Conservation (phyloP, 2,888 invertebrate species). For the Gryllus longicercus region DNA sequence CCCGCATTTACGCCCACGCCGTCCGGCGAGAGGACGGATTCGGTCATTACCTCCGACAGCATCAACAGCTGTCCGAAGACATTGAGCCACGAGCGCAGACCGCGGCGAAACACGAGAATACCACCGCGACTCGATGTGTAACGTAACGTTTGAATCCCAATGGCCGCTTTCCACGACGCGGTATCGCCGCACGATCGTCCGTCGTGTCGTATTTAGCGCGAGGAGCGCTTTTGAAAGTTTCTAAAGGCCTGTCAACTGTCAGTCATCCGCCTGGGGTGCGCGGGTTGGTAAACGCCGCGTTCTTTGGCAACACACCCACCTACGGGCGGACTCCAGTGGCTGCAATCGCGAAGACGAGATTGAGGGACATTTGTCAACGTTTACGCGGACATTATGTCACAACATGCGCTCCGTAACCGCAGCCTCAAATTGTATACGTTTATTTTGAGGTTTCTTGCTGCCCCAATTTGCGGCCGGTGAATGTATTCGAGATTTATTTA, state of each 20-base stretch:
- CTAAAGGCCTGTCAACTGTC: slow-evolving; percentile 17
- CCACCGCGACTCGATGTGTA: not conserved
- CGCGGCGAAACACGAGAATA: not conserved
- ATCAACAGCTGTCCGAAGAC: not conserved
- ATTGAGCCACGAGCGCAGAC: not conserved
- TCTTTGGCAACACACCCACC: too few species aligned
- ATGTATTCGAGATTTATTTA: too few species aligned
- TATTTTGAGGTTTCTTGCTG: too few species aligned
- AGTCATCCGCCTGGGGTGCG: not conserved
- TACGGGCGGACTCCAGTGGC: too few species aligned
- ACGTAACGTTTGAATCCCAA: not conserved
- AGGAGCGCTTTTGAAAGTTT: not conserved
- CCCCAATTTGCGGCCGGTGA: too few species aligned
- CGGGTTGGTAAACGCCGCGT: too few species aligned
- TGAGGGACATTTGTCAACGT: too few species aligned
- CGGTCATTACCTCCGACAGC: slow-evolving; percentile 8
- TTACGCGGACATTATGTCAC: too few species aligned
- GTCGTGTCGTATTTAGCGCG: slow-evolving; percentile 1
- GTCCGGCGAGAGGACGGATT: not conserved
- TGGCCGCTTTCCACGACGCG: not conserved
- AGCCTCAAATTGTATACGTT: too few species aligned
- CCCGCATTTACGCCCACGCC: not conserved
- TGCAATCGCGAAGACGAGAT: too few species aligned
- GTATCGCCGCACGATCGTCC: not conserved
- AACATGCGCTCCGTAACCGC: too few species aligned